Conservation (phyloP, 2,113 vertebrate genomes). For the Oryzias melastigma region DNA sequence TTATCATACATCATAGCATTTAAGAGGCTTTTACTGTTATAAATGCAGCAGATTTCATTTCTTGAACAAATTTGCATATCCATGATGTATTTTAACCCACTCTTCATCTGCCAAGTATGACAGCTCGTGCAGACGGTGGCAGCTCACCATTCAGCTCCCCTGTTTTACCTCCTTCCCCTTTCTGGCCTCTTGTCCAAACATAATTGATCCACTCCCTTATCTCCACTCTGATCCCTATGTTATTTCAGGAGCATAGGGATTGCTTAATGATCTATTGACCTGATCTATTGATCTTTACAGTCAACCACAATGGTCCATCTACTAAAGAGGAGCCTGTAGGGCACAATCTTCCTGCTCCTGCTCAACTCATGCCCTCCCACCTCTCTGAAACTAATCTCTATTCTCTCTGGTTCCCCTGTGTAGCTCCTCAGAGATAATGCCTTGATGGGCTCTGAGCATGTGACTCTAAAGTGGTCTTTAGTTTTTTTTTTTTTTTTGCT, state of each 20-base stretch:
- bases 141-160: background rate
- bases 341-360: conserved; percentile 29
- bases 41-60: conserved; percentile 4
- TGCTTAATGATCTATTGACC: conserved; percentile 79
- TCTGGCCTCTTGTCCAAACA: conserved; percentile 40
- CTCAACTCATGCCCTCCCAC: conserved; percentile 25
- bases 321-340: conserved; percentile 55
- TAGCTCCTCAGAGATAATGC: conserved; percentile 53
- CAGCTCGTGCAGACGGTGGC: conserved; percentile 6
- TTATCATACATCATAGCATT: too few species aligned
- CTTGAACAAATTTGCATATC: background rate
- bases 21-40: too few species aligned
- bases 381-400: conserved; percentile 18
- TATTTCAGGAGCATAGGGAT: conserved; percentile 73
- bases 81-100: conserved; percentile 1
- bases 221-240: conserved; percentile 71
- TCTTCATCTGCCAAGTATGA: conserved; percentile 7
- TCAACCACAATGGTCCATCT: conserved; percentile 63
- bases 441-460: conserved; percentile 62
- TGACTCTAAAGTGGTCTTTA: conserved; percentile 57
- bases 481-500: conserved; percentile 28
- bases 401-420: conserved; percentile 29
- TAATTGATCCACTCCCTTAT: conserved; percentile 72
- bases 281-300: conserved; percentile 62
- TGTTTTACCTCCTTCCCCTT: conserved; percentile 9